Base-by-base conservation (phyloP, 2,888 invertebrate genomes). In the Drepanosiphum platanoidis region DNA sequence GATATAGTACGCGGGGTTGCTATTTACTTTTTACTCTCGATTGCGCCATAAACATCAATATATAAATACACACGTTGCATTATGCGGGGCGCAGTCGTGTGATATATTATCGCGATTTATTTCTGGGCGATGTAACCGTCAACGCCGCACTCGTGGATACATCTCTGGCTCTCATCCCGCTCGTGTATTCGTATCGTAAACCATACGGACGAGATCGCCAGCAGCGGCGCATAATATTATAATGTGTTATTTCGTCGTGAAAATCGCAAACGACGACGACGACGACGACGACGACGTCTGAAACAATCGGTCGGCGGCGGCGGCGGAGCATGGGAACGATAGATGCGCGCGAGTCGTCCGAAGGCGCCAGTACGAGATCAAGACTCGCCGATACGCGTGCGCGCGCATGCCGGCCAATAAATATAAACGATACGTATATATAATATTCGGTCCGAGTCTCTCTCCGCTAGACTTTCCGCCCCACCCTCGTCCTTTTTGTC, bases 281-380 rank as follows among this genome's bases (percentile, higher is more conserved):
- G 1, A 4, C 32, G 15, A 58, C 77, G 77, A 58, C 52, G 58
- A 61, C 77, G 36, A 78, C 52, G 80, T 70, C 80, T 64, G 39
- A 30, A 75, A 72, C 66, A 68, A 46, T 75, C 75, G 83, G 70
- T n/a, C 9, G 68, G 68, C 46, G 78, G 66, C 46, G 39, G 36
- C 30, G 36, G 64, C 58, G 61, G 15, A 27, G n/a, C 32, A 64
- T 61, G 82, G 15, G 61, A 61, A 74, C 64, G 75, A 32, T 8
- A 74, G 27, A 36, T 22, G 39, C 39, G 13, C 36, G 27, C 58
- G 34, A 39, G 66, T 58, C 42, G 30, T 34, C 42, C 64, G 46
- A 34, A 75, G 84, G 84, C 84, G 84, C 84, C 84, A 84, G 84
- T 58, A 58, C 77, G 77, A 84, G 84, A 84, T 84, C 84, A 70